Base-by-base conservation (phyloP, 30 jellyfish, hydroid and myxozoan species). In the Catostylus mosaicus region DNA sequence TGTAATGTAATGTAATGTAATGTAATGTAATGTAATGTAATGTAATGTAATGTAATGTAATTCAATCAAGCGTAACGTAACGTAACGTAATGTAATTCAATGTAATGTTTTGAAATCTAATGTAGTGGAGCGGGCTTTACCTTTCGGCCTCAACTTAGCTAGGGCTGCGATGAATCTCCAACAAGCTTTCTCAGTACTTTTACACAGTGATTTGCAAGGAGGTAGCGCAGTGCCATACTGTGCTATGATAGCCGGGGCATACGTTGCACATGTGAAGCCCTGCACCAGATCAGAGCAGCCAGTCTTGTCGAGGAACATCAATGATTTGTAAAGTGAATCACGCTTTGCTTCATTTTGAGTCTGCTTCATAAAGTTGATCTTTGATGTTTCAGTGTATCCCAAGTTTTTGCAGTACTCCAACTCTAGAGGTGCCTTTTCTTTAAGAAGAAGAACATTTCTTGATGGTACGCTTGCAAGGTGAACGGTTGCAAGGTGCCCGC, bases 181-280 rank as follows among this genome's bases (percentile, higher is more conserved):
- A 43, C 74, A 61, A 3, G 31, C 45, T 3, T 29, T 8, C 18
- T 61, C 74, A 1, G 74, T 26, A 3, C 74, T 31, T 4, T 14
- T 61, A 43, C 74, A 61, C 37, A 61, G 18, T 8, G 74, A 61
- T 8, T 18, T 31, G 40, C 74, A 61, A 1, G 74, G 74, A 24
- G 74, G 74, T 3, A 61, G 37, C 23, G 74, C 74, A 1, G 74
- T 35, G 3, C 74, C 74, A 43, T 26, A 26, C 8, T 19, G 43
- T 8, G 31, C 40, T 26, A 24, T 1, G 43, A 61, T 12, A 5
- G 8, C 8, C 4, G 74, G 74, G 40, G 74, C 74, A 18, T 61
- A 61, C 43, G 74, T 26, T 7, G 74, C 74, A 61, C 74, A 61
- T 18, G 74, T 29, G 43, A 7, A 61, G 1, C n/a, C 45, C 29